phyloP scores from a whole-genome alignment of 2,113 vertebrate genomes.

The Phodopus roborovskii region DNA sequence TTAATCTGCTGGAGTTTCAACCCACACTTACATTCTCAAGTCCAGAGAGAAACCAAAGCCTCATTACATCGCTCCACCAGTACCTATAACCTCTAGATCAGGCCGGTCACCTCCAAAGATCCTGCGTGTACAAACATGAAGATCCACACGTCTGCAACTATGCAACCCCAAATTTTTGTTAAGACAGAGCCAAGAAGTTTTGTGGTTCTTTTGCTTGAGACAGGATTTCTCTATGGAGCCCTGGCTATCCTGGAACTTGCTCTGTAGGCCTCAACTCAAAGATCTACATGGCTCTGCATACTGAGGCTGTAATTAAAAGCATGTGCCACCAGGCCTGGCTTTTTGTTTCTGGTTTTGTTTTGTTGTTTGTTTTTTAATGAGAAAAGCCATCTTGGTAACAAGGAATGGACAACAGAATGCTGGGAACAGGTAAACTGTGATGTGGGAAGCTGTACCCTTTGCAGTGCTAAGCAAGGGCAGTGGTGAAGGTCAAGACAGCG shows the following conservation, averaged over 20 bases:
- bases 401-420: background rate
- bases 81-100: background rate
- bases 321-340: background rate
- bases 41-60: background rate
- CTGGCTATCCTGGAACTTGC: background rate
- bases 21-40: background rate
- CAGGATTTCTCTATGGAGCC: background rate
- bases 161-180: background rate
- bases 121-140: background rate
- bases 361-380: background rate
- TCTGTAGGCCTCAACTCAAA: background rate
- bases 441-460: background rate
- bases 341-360: background rate
- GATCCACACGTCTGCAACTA: background rate
- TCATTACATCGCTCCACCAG: background rate
- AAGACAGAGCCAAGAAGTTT: background rate
- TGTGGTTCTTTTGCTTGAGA: background rate
- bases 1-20: background rate
- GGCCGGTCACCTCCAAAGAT: background rate
- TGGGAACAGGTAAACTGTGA: background rate
- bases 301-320: background rate
- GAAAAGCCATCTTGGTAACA: background rate
- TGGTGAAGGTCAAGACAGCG: background rate
- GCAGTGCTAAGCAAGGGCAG: background rate
- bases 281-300: background rate